Evolutionary conservation across 2,797 vertebrate genomes (phyloP), one percentile per base, ranked within the genome.

Genomic region (Acomys russatus): DNA sequence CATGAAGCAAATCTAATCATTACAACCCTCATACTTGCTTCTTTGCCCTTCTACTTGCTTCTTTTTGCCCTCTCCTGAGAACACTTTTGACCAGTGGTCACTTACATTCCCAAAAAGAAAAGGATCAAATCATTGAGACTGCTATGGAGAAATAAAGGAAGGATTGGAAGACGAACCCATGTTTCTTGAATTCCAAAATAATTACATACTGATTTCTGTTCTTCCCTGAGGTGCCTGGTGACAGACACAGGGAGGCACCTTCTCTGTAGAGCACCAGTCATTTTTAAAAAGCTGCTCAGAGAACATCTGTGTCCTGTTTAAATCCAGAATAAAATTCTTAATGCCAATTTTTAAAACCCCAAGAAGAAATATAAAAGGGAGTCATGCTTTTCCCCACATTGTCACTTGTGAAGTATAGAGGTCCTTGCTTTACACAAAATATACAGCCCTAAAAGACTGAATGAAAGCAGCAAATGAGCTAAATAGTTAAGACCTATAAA

Each of bases 251-350:
- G 91, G 96, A 97, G 96, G 95, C 97, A 91, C 97, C 97, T 97
- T 96, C 96, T 97, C 94, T 97, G 96, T 20, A 95, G 97, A 97
- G 96, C 94, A 97, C 94, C 95, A 94, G 96, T 89, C 97, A 97
- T 97, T 97, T 98, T 95, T 96, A 97, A 98, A 98, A 97, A 96
- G 96, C 95, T 97, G 97, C 96, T 98, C 97, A 97, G 95, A 96
- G 93, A 97, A 96, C 96, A 97, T 96, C 96, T 97, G 97, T 96
- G 95, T 95, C 94, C 96, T 97, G 95, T 97, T 97, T 97, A 98
- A 97, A 98, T 97, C 96, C 97, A 97, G 95, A 98, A 97, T 90
- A 98, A 97, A 95, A 97, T 95, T 84, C 96, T 97, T 98, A 97
- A 97, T 95, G 93, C 92, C 95, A 92, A 97, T 96, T 96, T 96